These are phyloP conservation scores for Pomacea maculata DNA, from an alignment of 1,140 invertebrate species.

Conservation along the genomic window DNA sequence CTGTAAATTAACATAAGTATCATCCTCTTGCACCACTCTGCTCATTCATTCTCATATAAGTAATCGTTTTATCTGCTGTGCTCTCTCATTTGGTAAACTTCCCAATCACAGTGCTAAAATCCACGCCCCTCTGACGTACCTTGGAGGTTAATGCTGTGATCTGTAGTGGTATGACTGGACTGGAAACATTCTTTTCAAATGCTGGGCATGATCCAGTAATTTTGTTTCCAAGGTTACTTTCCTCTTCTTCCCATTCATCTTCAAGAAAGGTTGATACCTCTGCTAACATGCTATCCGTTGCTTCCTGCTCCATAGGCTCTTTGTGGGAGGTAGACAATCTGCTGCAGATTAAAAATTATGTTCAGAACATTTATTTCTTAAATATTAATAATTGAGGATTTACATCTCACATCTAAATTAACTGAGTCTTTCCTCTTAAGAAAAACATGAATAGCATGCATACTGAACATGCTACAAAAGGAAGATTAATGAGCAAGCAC, in stretches of 20 bases:
- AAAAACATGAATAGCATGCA: too few relatives aligned
- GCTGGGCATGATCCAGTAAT: neutral
- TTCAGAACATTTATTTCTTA: neutral
- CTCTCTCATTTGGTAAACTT: neutral
- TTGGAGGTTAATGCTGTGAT: conserved; percentile 1
- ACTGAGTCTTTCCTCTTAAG: too few relatives aligned
- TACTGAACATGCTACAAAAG: too few relatives aligned
- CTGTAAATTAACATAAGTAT: conserved; percentile 2
- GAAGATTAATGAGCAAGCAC: too few relatives aligned
- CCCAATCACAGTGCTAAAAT: neutral
- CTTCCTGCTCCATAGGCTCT: neutral
- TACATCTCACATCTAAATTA: too few relatives aligned
- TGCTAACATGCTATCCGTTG: conserved; percentile 1
- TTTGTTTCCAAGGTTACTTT: conserved; percentile 1
- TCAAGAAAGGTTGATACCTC: neutral
- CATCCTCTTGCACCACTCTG: conserved; percentile 5
- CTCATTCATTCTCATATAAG: neutral
- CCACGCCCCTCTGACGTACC: neutral
- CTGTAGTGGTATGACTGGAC: conserved; percentile 42
- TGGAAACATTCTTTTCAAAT: conserved; percentile 17
- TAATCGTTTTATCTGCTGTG: too few relatives aligned
- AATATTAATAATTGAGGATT: too few relatives aligned
- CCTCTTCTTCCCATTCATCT: neutral
- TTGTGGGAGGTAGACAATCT: neutral
- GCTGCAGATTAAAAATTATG: neutral